A percentile compares a stretch with the other conserved stretches of the same genome.
Evolutionary conservation across 2,113 vertebrate species (phyloP).

Genomic region (Panurus biarmicus): DNA sequence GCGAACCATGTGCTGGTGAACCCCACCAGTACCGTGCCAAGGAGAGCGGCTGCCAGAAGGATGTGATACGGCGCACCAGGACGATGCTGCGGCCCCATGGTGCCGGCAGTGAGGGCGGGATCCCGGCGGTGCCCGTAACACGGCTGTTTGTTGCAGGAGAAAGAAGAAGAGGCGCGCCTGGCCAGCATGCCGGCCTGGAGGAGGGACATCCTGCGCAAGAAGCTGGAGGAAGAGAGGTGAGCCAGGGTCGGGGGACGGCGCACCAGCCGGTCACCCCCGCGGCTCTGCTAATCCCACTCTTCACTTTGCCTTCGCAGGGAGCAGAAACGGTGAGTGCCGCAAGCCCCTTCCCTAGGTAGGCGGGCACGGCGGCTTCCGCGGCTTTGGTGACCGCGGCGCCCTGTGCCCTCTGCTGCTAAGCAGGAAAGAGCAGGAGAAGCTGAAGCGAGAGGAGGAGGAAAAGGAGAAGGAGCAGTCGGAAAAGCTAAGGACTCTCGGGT

Average conservation of each 20-base stretch:
- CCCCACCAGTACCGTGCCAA: not conserved
- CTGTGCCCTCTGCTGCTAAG: not conserved
- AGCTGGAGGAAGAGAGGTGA: constrained; percentile 94
- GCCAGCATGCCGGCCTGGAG: constrained; percentile 94
- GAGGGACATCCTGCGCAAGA: constrained; percentile 94
- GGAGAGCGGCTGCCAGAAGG: not conserved
- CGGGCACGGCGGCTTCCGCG: not conserved
- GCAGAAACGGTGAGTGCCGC: constrained; percentile 87
- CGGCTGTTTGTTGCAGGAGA: constrained; percentile 73
- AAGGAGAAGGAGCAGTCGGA: constrained; percentile 87
- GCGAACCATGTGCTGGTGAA: not conserved
- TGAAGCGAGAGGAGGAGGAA: constrained; percentile 78
- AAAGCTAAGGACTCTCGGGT: constrained; percentile 90
- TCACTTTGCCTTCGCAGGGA: constrained; percentile 74
- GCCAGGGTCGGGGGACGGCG: not conserved
- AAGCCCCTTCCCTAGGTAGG: not conserved
- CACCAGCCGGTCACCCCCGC: fast-evolving
- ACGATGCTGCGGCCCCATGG: fast-evolving
- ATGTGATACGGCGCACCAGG: not conserved
- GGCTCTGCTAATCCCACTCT: not conserved
- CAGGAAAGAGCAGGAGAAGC: constrained; percentile 85
- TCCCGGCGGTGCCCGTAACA: not conserved
- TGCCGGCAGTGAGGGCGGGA: not conserved
- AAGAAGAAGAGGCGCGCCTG: constrained; percentile 84
- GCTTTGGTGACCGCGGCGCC: not conserved